Evolutionary conservation across 2,797 vertebrate genomes (phyloP).

Genomic region (Phoebastria nigripes): DNA sequence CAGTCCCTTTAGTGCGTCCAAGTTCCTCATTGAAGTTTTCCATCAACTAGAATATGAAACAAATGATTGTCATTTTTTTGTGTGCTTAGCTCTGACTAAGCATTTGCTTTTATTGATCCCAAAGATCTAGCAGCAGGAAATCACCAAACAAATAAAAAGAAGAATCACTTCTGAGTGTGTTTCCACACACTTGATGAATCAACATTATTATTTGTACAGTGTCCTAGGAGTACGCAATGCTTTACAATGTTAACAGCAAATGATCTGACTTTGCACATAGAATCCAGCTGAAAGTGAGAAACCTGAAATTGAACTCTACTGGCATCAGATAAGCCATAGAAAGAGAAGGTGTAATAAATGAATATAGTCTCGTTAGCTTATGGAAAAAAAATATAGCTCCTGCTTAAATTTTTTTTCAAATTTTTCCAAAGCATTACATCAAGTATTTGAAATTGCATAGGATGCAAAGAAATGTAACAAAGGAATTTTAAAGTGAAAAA

Average conservation of each 20-base stretch:
- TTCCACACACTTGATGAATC: slow-evolving; percentile 19
- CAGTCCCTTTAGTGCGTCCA: neutral
- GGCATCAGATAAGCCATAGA: neutral
- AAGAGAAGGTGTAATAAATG: neutral
- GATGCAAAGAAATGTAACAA: neutral
- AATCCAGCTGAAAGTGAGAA: neutral
- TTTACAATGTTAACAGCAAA: neutral
- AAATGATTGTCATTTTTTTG: neutral
- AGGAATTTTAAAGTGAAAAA: neutral
- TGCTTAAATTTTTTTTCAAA: neutral
- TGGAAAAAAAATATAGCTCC: neutral
- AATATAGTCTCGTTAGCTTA: neutral
- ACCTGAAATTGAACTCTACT: neutral
- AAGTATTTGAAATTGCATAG: neutral
- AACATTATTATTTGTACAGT: neutral
- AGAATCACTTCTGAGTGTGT: neutral
- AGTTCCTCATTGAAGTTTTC: neutral
- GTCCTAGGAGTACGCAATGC: neutral
- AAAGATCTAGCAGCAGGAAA: neutral
- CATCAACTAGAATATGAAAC: neutral
- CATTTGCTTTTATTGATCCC: slow-evolving; percentile 48
- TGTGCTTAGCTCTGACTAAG: slow-evolving; percentile 16
- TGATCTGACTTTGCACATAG: neutral
- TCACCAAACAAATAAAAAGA: slow-evolving; percentile 26
- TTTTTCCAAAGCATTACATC: neutral